Conservation (phyloP, 1,140 invertebrate species). For the Leptinotarsa defecta region DNA sequence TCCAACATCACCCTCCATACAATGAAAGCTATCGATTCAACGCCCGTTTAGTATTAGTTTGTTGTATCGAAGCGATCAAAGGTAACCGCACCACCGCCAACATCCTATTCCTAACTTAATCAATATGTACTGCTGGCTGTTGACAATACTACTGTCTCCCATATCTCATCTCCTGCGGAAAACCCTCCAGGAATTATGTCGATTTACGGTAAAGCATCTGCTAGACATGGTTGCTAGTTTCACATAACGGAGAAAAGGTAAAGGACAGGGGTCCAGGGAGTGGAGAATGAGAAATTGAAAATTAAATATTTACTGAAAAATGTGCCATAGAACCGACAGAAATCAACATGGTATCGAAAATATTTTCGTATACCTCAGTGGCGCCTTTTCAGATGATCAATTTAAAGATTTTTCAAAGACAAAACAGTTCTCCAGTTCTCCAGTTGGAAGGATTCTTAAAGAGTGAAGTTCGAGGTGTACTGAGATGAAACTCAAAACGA, state of each 20-base stretch:
- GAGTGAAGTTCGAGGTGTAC: too few species aligned
- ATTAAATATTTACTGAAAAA: too few species aligned
- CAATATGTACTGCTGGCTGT: background rate
- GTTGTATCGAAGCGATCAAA: background rate
- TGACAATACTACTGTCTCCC: conserved; percentile 4
- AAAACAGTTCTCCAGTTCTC: too few species aligned
- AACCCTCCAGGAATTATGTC: background rate
- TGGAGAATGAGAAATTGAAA: too few species aligned
- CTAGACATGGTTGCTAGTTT: background rate
- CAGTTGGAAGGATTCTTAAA: too few species aligned
- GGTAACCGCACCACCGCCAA: background rate
- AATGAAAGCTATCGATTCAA: background rate
- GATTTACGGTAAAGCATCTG: background rate
- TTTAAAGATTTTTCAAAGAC: too few species aligned
- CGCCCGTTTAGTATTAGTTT: background rate
- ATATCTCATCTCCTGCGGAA: background rate
- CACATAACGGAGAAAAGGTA: background rate
- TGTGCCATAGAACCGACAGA: too few species aligned
- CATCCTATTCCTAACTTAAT: background rate
- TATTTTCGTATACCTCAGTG: too few species aligned
- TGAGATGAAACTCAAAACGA: too few species aligned
- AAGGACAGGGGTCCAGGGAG: background rate
- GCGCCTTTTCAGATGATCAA: too few species aligned
- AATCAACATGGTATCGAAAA: too few species aligned
- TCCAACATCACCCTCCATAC: too few species aligned